These are phyloP conservation scores for Unio delphinus DNA, from an alignment of 2,888 invertebrate species.

Conservation along the genomic window DNA sequence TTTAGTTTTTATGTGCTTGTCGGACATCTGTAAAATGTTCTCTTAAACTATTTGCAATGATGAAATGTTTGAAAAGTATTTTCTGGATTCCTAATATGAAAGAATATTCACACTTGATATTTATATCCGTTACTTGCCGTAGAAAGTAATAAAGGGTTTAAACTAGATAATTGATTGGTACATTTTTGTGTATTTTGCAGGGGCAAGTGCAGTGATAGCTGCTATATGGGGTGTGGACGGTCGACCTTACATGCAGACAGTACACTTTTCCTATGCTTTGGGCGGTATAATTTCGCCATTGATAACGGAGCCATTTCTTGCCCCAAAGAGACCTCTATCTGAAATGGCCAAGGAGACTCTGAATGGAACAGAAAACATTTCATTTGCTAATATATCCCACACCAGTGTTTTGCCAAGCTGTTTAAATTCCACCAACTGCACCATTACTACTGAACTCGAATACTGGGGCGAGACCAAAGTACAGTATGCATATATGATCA, in stretches of 20 bases:
- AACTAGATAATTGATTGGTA: background rate
- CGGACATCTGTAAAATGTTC: no score
- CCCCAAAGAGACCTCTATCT: slow-evolving; percentile 18
- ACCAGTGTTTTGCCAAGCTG: no score
- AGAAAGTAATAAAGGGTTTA: no score
- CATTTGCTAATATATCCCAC: no score
- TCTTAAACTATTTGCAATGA: no score
- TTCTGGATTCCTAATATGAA: no score
- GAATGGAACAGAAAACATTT: no score
- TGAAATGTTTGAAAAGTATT: no score
- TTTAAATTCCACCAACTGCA: no score
- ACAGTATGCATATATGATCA: slow-evolving; percentile 12
- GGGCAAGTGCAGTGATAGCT: slow-evolving; percentile 69
- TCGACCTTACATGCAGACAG: slow-evolving; percentile 71
- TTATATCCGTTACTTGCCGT: no score
- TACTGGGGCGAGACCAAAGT: slow-evolving; percentile 1
- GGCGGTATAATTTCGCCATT: slow-evolving; percentile 72
- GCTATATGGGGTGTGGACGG: slow-evolving; percentile 66
- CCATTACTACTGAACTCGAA: background rate
- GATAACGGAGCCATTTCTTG: slow-evolving; percentile 71
- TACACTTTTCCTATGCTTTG: slow-evolving; percentile 72
- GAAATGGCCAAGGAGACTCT: background rate
- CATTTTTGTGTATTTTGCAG: slow-evolving; percentile 25
- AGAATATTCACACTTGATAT: no score
- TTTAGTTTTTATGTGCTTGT: no score